Conservation (phyloP, 2,113 vertebrate species). For the Chrysemys picta region DNA sequence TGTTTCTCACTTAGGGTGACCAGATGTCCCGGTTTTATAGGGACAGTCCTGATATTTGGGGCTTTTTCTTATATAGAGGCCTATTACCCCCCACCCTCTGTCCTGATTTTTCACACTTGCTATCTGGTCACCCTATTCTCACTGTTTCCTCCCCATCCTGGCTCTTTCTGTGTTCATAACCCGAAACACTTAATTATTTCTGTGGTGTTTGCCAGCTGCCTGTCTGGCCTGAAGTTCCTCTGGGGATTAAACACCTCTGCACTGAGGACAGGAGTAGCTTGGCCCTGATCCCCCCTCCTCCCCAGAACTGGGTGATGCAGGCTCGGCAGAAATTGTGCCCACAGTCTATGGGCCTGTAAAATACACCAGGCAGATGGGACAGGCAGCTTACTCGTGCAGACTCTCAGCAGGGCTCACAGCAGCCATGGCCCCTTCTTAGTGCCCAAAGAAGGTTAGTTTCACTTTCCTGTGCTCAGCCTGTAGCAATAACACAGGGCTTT, state of each 20-base stretch:
- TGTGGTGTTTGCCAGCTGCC: conserved; percentile 68
- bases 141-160: background rate
- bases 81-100: too few relatives aligned
- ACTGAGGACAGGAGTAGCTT: conserved; percentile 65
- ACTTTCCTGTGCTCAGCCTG: background rate
- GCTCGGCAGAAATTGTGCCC: conserved; percentile 73
- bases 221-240: conserved; percentile 63
- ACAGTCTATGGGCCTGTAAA: conserved; percentile 71
- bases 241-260: conserved; percentile 57
- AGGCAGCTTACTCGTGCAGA: conserved; percentile 69
- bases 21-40: too few relatives aligned
- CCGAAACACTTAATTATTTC: conserved; percentile 62
- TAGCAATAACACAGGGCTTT: background rate
- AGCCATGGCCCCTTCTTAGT: conserved; percentile 47
- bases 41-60: too few relatives aligned
- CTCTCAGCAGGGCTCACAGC: conserved; percentile 37
- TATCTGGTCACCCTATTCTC: too few relatives aligned
- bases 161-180: background rate
- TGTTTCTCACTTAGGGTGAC: too few relatives aligned
- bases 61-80: too few relatives aligned
- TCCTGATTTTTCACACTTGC: too few relatives aligned
- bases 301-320: conserved; percentile 69
- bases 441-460: background rate
- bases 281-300: conserved; percentile 28
- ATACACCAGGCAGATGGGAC: conserved; percentile 72